Evolutionary conservation across 2,113 vertebrate species (phyloP), one percentile per base, ranked within the genome.

Genomic region (Macaca mulatta): DNA sequence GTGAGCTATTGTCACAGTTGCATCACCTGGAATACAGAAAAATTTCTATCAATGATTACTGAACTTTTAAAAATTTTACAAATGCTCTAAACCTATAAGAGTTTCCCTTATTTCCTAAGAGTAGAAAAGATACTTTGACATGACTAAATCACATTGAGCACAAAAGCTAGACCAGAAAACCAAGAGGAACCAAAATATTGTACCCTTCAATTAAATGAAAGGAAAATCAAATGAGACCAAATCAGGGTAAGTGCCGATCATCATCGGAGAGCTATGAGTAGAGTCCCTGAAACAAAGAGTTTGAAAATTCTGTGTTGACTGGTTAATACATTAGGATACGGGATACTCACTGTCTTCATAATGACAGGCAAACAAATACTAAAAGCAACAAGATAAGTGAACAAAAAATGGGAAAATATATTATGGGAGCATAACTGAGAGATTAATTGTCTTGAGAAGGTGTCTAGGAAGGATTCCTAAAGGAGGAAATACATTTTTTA

Each of bases 1-100:
- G 97, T 99, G 99, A 85, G 99, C 97, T 78, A 99, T 99, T 77
- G 99, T 99, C 97, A 99, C 99, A 2, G 99, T 99, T 95, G 99
- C 99, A 94, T 99, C 99, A 97, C 99, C 99, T 99, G 98, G 86
- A 98, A 98, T 0, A 0, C 5, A 98, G 93, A 95, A 96, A 17
- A 96, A 67, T 3, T 57, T 52, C 25, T 72, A 67, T 98, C 82
- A 97, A 78, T n/a, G 85, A 27, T 72, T 27, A 59, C 2, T 40
- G 30, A 74, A 82, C 1, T 32, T 93, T 87, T 40, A 23, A 38
- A 80, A 67, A 38, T n/a, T 85, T 67, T 77, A 74, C 12, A 7
- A 88, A 85, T 11, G 23, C 35, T 90, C 25, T 38, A 75, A 94
- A 88, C 30, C 13, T 87, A 67, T 2, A 79, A 35, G 20, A 75